Percentiles rank a stretch among this genome's conserved stretches.
Evolutionary conservation across 2,888 invertebrate species (phyloP).

Genomic region (Apamea anceps): DNA sequence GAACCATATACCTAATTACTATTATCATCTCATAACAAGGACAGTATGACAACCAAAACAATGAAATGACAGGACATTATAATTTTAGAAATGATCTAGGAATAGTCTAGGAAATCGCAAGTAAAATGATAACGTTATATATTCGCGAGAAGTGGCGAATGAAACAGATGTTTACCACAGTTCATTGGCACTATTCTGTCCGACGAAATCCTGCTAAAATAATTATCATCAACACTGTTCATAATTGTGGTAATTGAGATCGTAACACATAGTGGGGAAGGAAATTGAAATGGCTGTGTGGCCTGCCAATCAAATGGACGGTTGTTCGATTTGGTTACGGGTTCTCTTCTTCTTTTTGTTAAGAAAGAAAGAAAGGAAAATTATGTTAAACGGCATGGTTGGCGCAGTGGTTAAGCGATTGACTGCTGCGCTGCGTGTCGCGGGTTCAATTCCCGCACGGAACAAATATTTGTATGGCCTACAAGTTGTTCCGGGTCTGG

Average conservation of each 20-base stretch:
- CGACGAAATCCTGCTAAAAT: conserved; percentile 69
- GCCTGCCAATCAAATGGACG: conserved; percentile 20
- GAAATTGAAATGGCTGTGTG: conserved; percentile 9
- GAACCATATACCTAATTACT: neutral
- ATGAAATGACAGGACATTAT: conserved; percentile 28
- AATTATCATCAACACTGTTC: conserved; percentile 59
- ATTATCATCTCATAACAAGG: neutral
- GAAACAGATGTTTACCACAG: conserved; percentile 65
- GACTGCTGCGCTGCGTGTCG: too few species aligned
- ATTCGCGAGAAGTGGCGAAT: conserved; percentile 29
- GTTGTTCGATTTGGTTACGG: neutral
- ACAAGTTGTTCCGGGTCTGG: too few species aligned
- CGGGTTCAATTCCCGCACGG: too few species aligned
- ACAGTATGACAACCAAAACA: conserved; percentile 12
- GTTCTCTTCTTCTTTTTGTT: neutral
- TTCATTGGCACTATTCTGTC: conserved; percentile 61
- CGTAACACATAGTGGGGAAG: conserved; percentile 6
- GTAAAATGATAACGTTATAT: conserved; percentile 37
- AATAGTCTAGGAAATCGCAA: conserved; percentile 44
- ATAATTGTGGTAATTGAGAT: conserved; percentile 45
- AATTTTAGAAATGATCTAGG: conserved; percentile 57
- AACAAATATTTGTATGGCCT: too few species aligned
- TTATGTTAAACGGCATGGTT: too few species aligned
- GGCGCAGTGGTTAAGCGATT: too few species aligned
- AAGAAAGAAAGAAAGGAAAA: too few species aligned